Percentiles rank a stretch among this genome's conserved stretches.
These are phyloP conservation scores for Listrodromus nycthemerus DNA, from an alignment of 2,888 invertebrate genomes.

Conservation along the genomic window DNA sequence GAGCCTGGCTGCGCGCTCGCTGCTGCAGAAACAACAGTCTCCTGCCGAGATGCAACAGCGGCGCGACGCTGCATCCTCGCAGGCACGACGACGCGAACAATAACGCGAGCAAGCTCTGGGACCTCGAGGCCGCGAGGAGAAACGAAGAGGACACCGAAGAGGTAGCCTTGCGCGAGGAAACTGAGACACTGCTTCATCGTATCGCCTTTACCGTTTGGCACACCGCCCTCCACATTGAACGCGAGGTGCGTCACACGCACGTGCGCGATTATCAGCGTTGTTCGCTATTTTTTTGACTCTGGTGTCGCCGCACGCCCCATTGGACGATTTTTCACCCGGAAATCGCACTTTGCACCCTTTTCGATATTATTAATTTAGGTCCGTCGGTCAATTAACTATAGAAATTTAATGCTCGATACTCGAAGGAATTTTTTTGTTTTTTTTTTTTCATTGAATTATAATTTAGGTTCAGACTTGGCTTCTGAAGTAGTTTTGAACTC, in stretches of 20 bases:
- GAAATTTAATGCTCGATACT: too few relatives aligned
- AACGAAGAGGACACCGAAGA: conserved; percentile 70
- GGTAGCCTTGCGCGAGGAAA: conserved; percentile 84
- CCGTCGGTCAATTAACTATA: too few relatives aligned
- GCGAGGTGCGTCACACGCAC: conserved; percentile 72
- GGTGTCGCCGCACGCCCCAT: not conserved
- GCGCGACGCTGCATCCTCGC: conserved; percentile 18
- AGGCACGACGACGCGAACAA: conserved; percentile 76
- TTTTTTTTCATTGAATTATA: too few relatives aligned
- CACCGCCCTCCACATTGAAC: conserved; percentile 89
- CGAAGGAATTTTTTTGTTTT: too few relatives aligned
- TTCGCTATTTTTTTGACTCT: not conserved
- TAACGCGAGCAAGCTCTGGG: conserved; percentile 64
- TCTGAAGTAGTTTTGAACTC: too few relatives aligned
- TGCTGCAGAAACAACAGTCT: conserved; percentile 79
- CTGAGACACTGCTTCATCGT: conserved; percentile 88
- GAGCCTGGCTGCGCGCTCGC: conserved; percentile 78
- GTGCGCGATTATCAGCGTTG: conserved; percentile 55
- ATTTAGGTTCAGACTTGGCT: too few relatives aligned
- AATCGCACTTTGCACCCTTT: too few relatives aligned
- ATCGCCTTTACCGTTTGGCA: conserved; percentile 92
- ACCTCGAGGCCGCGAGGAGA: conserved; percentile 26
- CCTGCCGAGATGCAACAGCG: conserved; percentile 32
- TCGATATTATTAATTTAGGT: too few relatives aligned
- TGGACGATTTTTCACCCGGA: too few relatives aligned